These are phyloP conservation scores for Prionailurus viverrinus DNA, from an alignment of 2,113 vertebrate species.

Conservation along the genomic window DNA sequence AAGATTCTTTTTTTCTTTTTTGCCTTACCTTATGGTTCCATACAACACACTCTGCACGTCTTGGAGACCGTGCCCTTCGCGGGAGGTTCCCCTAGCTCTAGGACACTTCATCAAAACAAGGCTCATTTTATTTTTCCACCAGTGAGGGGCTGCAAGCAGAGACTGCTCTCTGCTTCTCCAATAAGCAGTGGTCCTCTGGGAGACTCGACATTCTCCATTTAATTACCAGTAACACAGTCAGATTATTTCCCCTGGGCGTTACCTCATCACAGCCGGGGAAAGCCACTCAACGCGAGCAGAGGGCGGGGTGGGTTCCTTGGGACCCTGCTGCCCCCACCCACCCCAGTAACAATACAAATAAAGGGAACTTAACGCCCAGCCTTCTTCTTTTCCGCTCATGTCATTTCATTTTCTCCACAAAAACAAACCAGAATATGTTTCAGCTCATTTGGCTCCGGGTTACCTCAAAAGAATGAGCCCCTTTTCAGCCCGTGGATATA, in stretches of 20 bases:
- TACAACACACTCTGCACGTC: background rate
- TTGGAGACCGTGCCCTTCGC: background rate
- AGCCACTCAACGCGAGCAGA: background rate
- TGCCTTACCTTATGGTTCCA: background rate
- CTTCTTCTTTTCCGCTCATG: background rate
- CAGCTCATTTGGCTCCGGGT: background rate
- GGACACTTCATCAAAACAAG: slow-evolving; percentile 70
- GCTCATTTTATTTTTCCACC: slow-evolving; percentile 59
- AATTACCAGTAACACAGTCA: slow-evolving; percentile 53
- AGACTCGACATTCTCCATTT: slow-evolving; percentile 67
- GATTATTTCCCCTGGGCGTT: background rate
- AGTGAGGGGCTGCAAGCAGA: slow-evolving; percentile 54
- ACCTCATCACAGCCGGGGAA: background rate
- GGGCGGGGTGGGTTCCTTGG: background rate
- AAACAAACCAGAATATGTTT: background rate
- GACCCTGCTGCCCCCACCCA: background rate
- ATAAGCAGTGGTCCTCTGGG: slow-evolving; percentile 10
- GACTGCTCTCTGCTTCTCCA: slow-evolving; percentile 56
- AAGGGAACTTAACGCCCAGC: background rate
- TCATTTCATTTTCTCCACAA: slow-evolving; percentile 40
- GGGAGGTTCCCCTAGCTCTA: slow-evolving; percentile 45
- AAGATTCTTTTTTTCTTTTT: background rate
- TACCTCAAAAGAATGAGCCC: slow-evolving; percentile 39
- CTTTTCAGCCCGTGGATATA: slow-evolving; percentile 31
- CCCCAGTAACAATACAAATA: background rate